Conservation (phyloP, 2,888 invertebrate species). For the Scotopteryx bipunctaria region DNA sequence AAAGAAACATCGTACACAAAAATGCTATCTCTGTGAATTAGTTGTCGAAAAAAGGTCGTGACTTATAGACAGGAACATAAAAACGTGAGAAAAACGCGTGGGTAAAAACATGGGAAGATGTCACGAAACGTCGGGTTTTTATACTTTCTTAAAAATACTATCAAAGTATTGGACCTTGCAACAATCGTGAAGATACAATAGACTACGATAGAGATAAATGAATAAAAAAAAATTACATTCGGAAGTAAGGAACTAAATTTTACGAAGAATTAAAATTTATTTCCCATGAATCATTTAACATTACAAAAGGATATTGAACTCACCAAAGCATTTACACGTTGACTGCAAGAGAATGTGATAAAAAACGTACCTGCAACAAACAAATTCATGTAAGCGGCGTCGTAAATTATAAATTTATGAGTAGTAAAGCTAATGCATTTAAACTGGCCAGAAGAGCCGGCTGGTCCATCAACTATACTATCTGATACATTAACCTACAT, state of each 20-base stretch:
- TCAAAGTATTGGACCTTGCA: slow-evolving; percentile 23
- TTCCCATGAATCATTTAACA: slow-evolving; percentile 7
- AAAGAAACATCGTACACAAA: slow-evolving; percentile 32
- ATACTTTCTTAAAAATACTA: slow-evolving; percentile 51
- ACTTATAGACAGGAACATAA: slow-evolving; percentile 45
- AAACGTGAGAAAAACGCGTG: slow-evolving; percentile 67
- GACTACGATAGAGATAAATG: neutral
- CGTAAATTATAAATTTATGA: slow-evolving; percentile 22
- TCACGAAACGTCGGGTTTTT: slow-evolving; percentile 68
- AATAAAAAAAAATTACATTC: slow-evolving; percentile 6
- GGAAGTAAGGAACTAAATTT: neutral
- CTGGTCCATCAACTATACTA: slow-evolving; percentile 51
- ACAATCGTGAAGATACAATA: slow-evolving; percentile 7
- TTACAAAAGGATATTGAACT: slow-evolving; percentile 10
- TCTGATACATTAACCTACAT: slow-evolving; percentile 75
- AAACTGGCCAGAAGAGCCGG: slow-evolving; percentile 28
- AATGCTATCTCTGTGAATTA: slow-evolving; percentile 40
- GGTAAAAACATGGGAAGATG: slow-evolving; percentile 46
- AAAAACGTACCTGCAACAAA: slow-evolving; percentile 61
- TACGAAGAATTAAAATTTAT: neutral
- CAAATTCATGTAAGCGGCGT: slow-evolving; percentile 38
- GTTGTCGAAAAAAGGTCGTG: slow-evolving; percentile 51
- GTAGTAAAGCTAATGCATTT: slow-evolving; percentile 27
- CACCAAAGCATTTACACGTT: slow-evolving; percentile 11
- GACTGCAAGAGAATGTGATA: slow-evolving; percentile 10